A percentile compares a stretch with the other conserved stretches of the same genome.
Conservation (phyloP, 2,113 vertebrate species). For the Siniperca chuatsi region DNA sequence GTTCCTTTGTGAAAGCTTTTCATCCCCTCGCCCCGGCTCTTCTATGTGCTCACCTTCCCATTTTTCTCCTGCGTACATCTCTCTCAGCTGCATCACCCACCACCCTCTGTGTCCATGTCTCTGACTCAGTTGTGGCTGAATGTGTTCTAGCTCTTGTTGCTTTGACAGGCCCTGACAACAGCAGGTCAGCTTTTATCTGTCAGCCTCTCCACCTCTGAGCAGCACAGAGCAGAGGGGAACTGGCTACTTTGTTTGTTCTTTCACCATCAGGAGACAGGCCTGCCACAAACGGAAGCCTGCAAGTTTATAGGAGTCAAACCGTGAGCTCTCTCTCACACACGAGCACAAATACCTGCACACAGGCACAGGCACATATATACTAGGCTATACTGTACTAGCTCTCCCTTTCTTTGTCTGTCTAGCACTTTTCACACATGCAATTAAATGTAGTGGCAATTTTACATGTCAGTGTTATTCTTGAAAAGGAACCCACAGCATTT, state of each 20-base stretch:
- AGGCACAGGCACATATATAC: not conserved
- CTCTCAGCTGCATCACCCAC: slow-evolving; percentile 23
- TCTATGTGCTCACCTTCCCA: slow-evolving; percentile 12
- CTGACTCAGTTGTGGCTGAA: slow-evolving; percentile 52
- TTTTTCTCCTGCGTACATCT: slow-evolving; percentile 17
- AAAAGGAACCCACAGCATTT: not conserved
- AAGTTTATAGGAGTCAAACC: slow-evolving; percentile 41
- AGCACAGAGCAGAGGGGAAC: slow-evolving; percentile 45
- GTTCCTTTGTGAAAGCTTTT: not conserved
- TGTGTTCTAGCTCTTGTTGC: slow-evolving; percentile 57
- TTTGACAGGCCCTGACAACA: slow-evolving; percentile 68
- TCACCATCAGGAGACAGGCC: slow-evolving; percentile 52
- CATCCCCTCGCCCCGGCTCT: not conserved
- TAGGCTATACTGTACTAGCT: not conserved
- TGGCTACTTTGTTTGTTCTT: slow-evolving; percentile 64
- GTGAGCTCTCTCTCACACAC: slow-evolving; percentile 19
- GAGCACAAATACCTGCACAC: slow-evolving; percentile 21
- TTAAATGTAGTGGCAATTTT: not conserved
- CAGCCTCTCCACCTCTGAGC: slow-evolving; percentile 60
- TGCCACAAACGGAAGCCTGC: slow-evolving; percentile 41
- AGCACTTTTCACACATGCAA: not conserved
- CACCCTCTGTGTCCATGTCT: slow-evolving; percentile 10
- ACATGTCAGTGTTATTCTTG: not conserved
- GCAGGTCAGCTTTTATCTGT: slow-evolving; percentile 65
- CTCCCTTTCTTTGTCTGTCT: not conserved